Evolutionary conservation across 2,797 vertebrate genomes (phyloP).

Genomic region (Nothura maculosa): DNA sequence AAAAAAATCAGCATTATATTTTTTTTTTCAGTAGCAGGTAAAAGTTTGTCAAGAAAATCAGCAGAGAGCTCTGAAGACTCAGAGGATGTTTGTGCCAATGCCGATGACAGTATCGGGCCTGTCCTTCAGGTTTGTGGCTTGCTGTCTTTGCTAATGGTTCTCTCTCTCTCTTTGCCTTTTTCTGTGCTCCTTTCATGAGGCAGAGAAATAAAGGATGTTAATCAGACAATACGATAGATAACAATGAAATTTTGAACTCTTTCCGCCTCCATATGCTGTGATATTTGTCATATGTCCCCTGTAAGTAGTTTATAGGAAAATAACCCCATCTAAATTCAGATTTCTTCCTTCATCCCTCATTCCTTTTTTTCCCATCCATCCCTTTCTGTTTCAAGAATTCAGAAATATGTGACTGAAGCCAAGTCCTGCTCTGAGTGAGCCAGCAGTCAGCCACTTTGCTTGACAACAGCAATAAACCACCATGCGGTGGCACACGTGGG

Average conservation of each 20-base stretch:
- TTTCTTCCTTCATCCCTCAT: not conserved
- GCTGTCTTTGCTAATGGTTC: not conserved
- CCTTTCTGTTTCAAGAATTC: not conserved
- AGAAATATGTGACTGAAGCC: not conserved
- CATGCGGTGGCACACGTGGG: not conserved
- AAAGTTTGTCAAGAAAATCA: not conserved
- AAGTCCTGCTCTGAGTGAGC: not conserved
- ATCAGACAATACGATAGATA: not conserved
- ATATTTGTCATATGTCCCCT: not conserved
- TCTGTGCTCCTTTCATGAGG: not conserved
- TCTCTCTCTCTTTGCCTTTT: not conserved
- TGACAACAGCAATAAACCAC: not conserved
- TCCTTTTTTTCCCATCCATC: not conserved
- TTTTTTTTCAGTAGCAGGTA: not conserved
- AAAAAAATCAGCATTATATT: not conserved
- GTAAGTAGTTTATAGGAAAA: not conserved
- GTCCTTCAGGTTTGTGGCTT: slow-evolving; percentile 89
- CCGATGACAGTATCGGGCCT: slow-evolving; percentile 64
- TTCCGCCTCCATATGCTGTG: not conserved
- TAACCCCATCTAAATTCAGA: not conserved
- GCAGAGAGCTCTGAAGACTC: not conserved
- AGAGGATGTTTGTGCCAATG: not conserved
- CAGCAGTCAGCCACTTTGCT: not conserved
- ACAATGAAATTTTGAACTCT: not conserved
- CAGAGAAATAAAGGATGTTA: not conserved